Evolutionary conservation across 2,113 vertebrate genomes (phyloP).

Genomic region (Hyperopisus bebe): DNA sequence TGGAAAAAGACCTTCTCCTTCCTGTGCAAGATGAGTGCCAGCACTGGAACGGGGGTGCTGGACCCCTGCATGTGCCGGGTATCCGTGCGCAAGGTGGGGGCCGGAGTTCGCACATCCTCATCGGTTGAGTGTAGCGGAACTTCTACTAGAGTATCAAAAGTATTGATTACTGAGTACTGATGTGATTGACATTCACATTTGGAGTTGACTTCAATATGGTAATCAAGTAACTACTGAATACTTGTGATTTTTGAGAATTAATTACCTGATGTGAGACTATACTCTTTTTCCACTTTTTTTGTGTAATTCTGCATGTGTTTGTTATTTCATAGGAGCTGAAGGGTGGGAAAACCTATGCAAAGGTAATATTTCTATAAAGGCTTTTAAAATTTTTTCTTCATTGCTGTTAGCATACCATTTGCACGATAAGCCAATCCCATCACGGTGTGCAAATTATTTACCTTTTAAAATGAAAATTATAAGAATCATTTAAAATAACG

Average conservation of each 20-base stretch:
- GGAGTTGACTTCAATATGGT: background rate
- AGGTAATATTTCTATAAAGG: slow-evolving; percentile 66
- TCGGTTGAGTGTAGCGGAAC: background rate
- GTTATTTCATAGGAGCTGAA: slow-evolving; percentile 78
- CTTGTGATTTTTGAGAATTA: background rate
- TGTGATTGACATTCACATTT: background rate
- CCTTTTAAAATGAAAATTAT: background rate
- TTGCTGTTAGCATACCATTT: background rate
- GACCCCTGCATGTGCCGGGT: slow-evolving; percentile 88
- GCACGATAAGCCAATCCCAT: background rate
- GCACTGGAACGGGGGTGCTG: slow-evolving; percentile 79
- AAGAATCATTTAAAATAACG: background rate
- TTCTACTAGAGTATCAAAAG: background rate
- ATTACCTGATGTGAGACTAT: background rate
- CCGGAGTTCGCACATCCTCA: no score
- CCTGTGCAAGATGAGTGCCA: slow-evolving; percentile 94
- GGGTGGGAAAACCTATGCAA: slow-evolving; percentile 91
- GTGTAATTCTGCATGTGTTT: background rate
- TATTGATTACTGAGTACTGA: background rate
- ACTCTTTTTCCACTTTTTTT: background rate
- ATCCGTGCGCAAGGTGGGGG: slow-evolving; percentile 84
- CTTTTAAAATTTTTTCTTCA: background rate
- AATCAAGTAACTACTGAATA: background rate
- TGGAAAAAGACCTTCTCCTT: slow-evolving; percentile 90
- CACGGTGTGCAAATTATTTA: background rate